Conservation (phyloP, 2,888 invertebrate genomes). For the Drosophila percnosoma region DNA sequence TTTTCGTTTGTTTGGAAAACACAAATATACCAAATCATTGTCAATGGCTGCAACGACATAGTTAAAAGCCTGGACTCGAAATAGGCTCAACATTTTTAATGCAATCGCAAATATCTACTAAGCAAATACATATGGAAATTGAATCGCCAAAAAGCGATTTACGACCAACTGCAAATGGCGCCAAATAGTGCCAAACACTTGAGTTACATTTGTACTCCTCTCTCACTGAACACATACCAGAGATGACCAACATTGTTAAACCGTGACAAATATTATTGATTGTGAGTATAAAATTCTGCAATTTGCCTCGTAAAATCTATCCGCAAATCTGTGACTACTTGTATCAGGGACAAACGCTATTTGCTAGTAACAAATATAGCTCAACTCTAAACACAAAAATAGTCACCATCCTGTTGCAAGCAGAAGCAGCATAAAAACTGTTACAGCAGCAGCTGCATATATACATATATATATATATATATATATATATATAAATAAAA, state of each 20-base stretch:
- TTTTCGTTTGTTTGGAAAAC: slow-evolving; percentile 33
- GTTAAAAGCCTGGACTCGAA: slow-evolving; percentile 2
- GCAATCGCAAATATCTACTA: slow-evolving; percentile 24
- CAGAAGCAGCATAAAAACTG: slow-evolving; percentile 17
- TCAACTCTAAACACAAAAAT: neutral
- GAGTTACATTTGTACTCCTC: slow-evolving; percentile 18
- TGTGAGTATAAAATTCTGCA: neutral
- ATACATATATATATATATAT: slow-evolving; percentile 29
- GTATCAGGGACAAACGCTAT: neutral
- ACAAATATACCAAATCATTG: slow-evolving; percentile 15
- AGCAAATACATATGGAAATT: slow-evolving; percentile 4
- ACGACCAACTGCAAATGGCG: slow-evolving; percentile 43
- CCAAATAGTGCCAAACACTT: slow-evolving; percentile 52
- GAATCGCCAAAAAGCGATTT: slow-evolving; percentile 32
- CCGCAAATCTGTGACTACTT: neutral
- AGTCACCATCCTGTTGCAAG: neutral
- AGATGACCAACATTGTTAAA: neutral
- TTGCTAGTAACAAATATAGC: neutral
- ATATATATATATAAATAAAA: slow-evolving; percentile 2
- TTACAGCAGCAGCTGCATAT: slow-evolving; percentile 29
- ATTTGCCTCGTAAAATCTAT: neutral
- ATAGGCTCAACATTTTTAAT: slow-evolving; percentile 1
- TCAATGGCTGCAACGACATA: neutral
- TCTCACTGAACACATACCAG: neutral
- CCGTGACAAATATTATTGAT: neutral